Conservation (phyloP, 2,888 invertebrate species). For the Conops quadrifasciatus region DNA sequence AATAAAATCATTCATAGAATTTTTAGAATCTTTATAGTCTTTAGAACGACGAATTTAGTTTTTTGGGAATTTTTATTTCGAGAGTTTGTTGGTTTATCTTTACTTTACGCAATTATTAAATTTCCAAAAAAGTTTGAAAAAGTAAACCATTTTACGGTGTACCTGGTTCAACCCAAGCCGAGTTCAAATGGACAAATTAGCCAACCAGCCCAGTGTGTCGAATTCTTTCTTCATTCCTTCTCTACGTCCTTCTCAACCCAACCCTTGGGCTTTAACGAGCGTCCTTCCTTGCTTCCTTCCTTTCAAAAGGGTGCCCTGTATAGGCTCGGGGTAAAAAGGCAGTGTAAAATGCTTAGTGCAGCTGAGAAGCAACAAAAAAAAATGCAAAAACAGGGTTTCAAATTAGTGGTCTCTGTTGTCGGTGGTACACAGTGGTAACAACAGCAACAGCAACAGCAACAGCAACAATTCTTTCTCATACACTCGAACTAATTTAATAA, state of each 20-base stretch:
- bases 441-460: background rate
- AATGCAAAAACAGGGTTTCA: conserved; percentile 37
- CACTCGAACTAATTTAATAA: conserved; percentile 58
- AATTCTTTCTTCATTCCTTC: conserved; percentile 24
- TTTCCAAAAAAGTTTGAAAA: background rate
- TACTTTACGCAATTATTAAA: too few species aligned
- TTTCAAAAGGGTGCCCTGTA: background rate
- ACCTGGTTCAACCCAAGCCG: background rate
- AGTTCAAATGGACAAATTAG: conserved; percentile 52
- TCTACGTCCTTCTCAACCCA: background rate
- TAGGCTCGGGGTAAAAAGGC: conserved; percentile 21
- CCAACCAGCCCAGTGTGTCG: conserved; percentile 53
- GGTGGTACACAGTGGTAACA: conserved; percentile 3
- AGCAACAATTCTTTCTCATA: background rate
- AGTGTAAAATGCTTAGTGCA: too few species aligned
- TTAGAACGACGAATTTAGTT: too few species aligned
- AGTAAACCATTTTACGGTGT: background rate
- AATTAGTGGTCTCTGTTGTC: conserved; percentile 28
- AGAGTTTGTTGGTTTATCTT: too few species aligned
- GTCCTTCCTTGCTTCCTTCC: background rate
- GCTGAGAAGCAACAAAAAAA: too few species aligned
- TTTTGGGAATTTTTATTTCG: too few species aligned
- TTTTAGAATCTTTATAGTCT: too few species aligned
- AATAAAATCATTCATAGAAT: too few species aligned
- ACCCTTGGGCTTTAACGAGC: background rate